Evolutionary conservation across 1,140 invertebrate genomes (phyloP).

Genomic region (Heliconius hewitsoni): DNA sequence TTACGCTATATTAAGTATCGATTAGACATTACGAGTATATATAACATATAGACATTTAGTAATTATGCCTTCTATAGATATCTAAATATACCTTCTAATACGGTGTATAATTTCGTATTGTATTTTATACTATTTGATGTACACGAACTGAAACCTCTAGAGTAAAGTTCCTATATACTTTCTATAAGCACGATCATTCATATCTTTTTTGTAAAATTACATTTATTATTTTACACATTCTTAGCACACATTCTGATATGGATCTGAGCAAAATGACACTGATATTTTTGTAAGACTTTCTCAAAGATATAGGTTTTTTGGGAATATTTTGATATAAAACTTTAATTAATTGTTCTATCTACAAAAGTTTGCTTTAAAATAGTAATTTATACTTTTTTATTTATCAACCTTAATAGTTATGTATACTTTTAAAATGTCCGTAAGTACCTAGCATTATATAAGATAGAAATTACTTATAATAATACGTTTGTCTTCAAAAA

Average conservation of each 20-base stretch:
- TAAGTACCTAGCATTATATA: neutral
- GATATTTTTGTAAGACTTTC: slow-evolving; percentile 6
- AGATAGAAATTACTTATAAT: neutral
- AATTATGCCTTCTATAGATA: neutral
- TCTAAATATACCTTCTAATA: neutral
- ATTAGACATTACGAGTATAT: neutral
- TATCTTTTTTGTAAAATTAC: neutral
- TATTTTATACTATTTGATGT: slow-evolving; percentile 16
- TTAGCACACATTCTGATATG: neutral
- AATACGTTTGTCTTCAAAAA: neutral
- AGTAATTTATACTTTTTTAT: neutral
- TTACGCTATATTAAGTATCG: neutral
- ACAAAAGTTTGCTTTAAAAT: neutral
- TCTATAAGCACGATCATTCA: slow-evolving; percentile 6
- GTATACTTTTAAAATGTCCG: neutral
- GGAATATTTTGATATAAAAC: neutral
- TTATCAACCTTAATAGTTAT: neutral
- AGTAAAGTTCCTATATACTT: slow-evolving; percentile 22
- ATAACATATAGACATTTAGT: neutral
- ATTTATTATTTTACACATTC: neutral
- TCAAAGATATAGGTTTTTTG: neutral
- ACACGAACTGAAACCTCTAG: slow-evolving; percentile 4
- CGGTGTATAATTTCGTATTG: slow-evolving; percentile 13
- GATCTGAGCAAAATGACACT: neutral
- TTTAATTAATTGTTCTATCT: neutral